Evolutionary conservation across 2,797 vertebrate genomes (phyloP), one percentile per base, ranked within the genome.

Genomic region (Sciaenops ocellatus): DNA sequence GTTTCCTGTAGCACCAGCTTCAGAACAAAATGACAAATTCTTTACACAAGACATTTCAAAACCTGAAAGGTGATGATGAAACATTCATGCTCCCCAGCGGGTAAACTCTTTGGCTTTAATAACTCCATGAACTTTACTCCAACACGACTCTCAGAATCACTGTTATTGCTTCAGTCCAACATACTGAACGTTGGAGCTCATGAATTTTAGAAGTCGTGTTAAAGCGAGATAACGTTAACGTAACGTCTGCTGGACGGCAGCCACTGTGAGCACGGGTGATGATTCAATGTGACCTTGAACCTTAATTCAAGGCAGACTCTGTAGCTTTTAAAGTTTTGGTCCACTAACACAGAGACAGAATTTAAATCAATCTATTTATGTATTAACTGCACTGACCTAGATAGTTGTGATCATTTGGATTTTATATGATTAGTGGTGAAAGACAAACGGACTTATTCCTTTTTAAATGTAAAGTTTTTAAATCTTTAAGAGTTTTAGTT

Each of bases 371-470:
- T 38, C 48, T 83, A 55, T 76, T 80, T 55, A 67, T 70, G 65
- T 13, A n/a, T 48, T 54, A 18, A 62, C 73, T 69, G 79, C 72
- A 85, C 75, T 82, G 72, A 76, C 44, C 41, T 83, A 5, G 22
- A 62, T 55, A 44, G 18, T 62, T 55, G 13, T 18, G 7, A 50
- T 65, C 3, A 24, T 30, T 47, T 30, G 62, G 9, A 56, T 69
- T 81, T 78, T 69, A 75, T 71, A 47, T 79, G 41, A 68, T 82
- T 69, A 44, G 3, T 56, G n/a, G 56, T 65, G 9, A 5, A 15
- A 17, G 18, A 84, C 11, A 56, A 34, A 78, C 17, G 20, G 44
- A 62, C 68, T 59, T 26, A 62, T 51, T 44, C 51, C 12, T 20
- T 63, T 69, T 51, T 20, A 46, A 38, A 38, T 71, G 6, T 7